Evolutionary conservation across 2,113 vertebrate genomes (phyloP), one percentile per base, ranked within the genome.

Genomic region (Thalassarche chlororhynchos): DNA sequence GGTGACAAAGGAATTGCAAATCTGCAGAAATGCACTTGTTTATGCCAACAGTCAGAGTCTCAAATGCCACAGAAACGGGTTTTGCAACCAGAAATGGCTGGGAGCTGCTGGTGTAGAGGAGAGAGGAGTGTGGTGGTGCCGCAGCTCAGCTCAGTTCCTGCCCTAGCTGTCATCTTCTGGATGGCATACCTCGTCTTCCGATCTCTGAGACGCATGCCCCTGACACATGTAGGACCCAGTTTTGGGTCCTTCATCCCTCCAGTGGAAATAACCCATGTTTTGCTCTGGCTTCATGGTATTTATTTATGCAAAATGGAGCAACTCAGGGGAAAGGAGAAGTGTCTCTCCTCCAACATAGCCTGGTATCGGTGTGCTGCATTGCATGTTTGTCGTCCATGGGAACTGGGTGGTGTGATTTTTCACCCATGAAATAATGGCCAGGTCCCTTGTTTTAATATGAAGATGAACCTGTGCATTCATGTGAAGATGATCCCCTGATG

Each of bases 161-260:
- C 57, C 34, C 47, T 71, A 54, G 36, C 34, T 79, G 23, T 71
- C 38, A 9, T 16, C 65, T 62, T 29, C 57, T 23, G 57, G n/a
- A 29, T 1, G 2, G 10, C 9, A 8, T 21, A 52, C 14, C 17
- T 52, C 10, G 4, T 26, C 62, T 23, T 58, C 54, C 0, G 0
- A 38, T 34, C 70, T 65, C 31, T 26, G 34, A 55, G 23, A 55
- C 13, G 34, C 23, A 2, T 65, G 34, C 14, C 28, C 46, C 38
- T 38, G 38, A 38, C 38, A 38, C 38, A 38, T 74, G 38, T 17
- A 55, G 51, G 49, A 38, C 40, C 20, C 44, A 51, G 26, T 20
- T 60, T 69, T 42, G 57, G 12, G 46, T 71, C 5, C 44, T 66
- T 51, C 24, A 24, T 71, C 24, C 46, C 55, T 51, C 23, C 29